phyloP scores from a whole-genome alignment of 1,140 invertebrate genomes.

The Sogatella furcifera region DNA sequence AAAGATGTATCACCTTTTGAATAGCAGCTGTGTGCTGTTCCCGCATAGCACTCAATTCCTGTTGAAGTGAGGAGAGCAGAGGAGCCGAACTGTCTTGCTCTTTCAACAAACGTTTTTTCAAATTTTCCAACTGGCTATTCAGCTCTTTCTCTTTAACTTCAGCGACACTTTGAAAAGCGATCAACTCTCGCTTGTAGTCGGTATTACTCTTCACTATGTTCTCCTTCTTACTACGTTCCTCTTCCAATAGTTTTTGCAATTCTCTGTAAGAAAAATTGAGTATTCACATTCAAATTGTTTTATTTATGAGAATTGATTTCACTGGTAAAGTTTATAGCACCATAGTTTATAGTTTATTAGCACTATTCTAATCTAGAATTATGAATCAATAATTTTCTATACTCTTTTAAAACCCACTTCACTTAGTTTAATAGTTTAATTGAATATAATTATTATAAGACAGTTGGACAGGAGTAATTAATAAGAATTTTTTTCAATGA shows the following conservation, averaged over 20 bases:
- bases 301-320: too few species aligned
- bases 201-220: constrained; percentile 45
- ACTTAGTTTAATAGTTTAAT: too few species aligned
- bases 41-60: constrained; percentile 58
- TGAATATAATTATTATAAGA: too few species aligned
- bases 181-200: constrained; percentile 34
- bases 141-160: constrained; percentile 46
- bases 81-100: constrained; percentile 49
- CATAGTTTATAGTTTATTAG: too few species aligned
- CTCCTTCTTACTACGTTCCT: constrained; percentile 48
- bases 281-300: neutral
- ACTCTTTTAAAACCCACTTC: too few species aligned
- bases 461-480: too few species aligned
- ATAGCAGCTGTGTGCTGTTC: constrained; percentile 55
- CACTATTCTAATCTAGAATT: too few species aligned
- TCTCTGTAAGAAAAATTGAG: constrained; percentile 35
- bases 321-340: too few species aligned
- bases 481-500: too few species aligned
- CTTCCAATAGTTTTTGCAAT: constrained; percentile 48
- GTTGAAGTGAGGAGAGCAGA: constrained; percentile 51
- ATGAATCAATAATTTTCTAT: too few species aligned
- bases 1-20: constrained; percentile 39
- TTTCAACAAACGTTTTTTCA: constrained; percentile 48
- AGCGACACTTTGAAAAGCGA: constrained; percentile 32
- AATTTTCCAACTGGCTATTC: constrained; percentile 49